These are phyloP conservation scores for Embiotoca jacksoni DNA, from an alignment of 2,113 vertebrate species.

Conservation along the genomic window DNA sequence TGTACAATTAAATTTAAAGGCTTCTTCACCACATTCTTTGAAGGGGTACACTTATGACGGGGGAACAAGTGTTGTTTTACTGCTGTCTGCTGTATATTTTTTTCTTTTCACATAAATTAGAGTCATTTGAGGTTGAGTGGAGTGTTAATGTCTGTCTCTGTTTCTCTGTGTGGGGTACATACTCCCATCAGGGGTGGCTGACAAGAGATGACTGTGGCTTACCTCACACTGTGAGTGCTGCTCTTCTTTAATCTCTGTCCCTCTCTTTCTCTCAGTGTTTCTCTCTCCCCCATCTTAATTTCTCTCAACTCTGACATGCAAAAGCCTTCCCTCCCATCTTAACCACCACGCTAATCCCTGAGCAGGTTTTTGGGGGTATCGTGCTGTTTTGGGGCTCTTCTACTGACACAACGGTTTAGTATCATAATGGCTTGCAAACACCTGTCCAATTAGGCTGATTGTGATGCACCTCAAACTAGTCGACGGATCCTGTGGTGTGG, in stretches of 20 bases:
- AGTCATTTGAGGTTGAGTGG: conserved; percentile 58
- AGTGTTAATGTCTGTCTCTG: conserved; percentile 75
- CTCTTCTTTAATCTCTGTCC: conserved; percentile 77
- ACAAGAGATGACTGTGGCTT: conserved; percentile 77
- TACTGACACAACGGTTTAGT: conserved; percentile 74
- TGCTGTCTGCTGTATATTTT: conserved; percentile 26
- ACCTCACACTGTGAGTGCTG: conserved; percentile 74
- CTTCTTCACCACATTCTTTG: background rate
- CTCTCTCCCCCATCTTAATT: conserved; percentile 67
- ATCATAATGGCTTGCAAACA: conserved; percentile 77
- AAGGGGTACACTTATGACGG: background rate
- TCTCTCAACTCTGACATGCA: conserved; percentile 74
- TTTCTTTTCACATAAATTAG: conserved; percentile 47
- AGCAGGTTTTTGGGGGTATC: conserved; percentile 65
- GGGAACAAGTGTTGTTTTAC: conserved; percentile 17
- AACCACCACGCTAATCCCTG: conserved; percentile 71
- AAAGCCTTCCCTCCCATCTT: conserved; percentile 67
- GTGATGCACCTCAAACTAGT: conserved; percentile 73
- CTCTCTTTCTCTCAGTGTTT: conserved; percentile 60
- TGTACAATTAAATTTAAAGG: background rate
- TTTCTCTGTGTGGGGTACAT: conserved; percentile 72
- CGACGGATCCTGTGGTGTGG: conserved; percentile 70
- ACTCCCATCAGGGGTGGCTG: conserved; percentile 71
- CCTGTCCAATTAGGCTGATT: conserved; percentile 82
- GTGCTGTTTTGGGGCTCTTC: conserved; percentile 74